A percentile compares a stretch with the other conserved stretches of the same genome.
These are phyloP conservation scores for Pungitius pungitius DNA, from an alignment of 2,113 vertebrate species.

Conservation along the genomic window DNA sequence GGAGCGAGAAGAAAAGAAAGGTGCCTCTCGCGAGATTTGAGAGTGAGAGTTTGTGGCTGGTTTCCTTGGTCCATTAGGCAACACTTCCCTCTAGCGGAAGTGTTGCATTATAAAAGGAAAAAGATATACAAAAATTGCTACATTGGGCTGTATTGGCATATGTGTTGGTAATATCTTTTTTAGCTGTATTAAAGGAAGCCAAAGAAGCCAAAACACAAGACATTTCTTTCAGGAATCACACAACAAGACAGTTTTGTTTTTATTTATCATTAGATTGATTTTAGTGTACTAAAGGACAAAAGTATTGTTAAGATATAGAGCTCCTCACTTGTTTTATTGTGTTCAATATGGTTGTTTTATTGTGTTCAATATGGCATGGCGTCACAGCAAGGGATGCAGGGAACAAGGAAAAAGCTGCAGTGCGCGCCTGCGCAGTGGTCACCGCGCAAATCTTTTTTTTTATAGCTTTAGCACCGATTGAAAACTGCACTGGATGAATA, in stretches of 20 bases:
- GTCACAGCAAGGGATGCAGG: neutral
- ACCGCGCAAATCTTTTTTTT: slow-evolving; percentile 10
- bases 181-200: neutral
- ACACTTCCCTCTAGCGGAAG: slow-evolving; percentile 21
- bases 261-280: neutral
- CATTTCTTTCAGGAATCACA: neutral
- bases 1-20: neutral
- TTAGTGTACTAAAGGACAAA: neutral
- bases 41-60: neutral
- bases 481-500: neutral
- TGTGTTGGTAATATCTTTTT: no score
- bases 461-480: neutral
- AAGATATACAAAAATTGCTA: no score
- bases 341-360: no score
- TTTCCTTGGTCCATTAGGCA: neutral
- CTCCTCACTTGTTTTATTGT: neutral
- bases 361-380: neutral
- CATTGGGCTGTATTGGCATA: no score
- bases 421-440: slow-evolving; percentile 27
- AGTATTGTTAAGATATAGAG: neutral
- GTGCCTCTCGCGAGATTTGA: slow-evolving; percentile 53
- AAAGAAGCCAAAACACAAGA: neutral
- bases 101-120: no score
- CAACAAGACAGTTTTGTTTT: neutral
- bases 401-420: neutral